Evolutionary conservation across 1,140 invertebrate genomes (phyloP).

Genomic region (Acromyrmex heyeri): DNA sequence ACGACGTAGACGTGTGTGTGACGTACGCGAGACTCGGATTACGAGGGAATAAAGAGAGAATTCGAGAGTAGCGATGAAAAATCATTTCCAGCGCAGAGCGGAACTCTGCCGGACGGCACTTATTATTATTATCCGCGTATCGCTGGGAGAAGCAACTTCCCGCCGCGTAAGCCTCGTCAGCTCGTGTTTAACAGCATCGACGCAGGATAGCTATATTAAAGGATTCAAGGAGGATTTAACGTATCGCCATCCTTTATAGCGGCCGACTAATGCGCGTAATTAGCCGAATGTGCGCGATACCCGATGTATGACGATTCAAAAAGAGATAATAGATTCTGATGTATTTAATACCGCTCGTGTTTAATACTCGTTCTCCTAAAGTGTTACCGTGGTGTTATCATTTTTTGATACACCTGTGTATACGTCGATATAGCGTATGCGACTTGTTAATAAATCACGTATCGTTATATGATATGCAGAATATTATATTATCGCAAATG

Average conservation of each 20-base stretch:
- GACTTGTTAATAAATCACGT: constrained; percentile 53
- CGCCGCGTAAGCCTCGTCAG: constrained; percentile 55
- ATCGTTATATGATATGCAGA: constrained; percentile 22
- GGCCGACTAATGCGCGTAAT: constrained; percentile 60
- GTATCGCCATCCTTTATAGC: constrained; percentile 57
- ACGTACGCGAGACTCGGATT: constrained; percentile 68
- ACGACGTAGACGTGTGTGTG: constrained; percentile 61
- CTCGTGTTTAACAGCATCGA: constrained; percentile 54
- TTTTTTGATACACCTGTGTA: constrained; percentile 62
- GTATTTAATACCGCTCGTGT: constrained; percentile 52
- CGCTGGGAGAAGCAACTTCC: constrained; percentile 55
- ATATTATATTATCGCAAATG: constrained; percentile 37
- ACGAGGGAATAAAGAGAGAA: constrained; percentile 71
- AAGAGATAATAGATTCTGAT: constrained; percentile 55
- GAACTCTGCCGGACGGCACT: constrained; percentile 59
- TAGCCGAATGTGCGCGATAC: constrained; percentile 48
- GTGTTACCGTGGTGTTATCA: constrained; percentile 58
- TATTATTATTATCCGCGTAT: constrained; percentile 69
- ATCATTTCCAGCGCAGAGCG: constrained; percentile 68
- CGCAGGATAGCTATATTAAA: constrained; percentile 58
- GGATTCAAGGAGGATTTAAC: constrained; percentile 62
- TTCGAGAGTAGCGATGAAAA: constrained; percentile 74
- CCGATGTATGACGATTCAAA: constrained; percentile 42
- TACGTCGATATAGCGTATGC: not conserved
- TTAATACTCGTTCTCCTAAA: constrained; percentile 49